Conservation (phyloP, 2,888 invertebrate genomes). For the Plusia festucae region DNA sequence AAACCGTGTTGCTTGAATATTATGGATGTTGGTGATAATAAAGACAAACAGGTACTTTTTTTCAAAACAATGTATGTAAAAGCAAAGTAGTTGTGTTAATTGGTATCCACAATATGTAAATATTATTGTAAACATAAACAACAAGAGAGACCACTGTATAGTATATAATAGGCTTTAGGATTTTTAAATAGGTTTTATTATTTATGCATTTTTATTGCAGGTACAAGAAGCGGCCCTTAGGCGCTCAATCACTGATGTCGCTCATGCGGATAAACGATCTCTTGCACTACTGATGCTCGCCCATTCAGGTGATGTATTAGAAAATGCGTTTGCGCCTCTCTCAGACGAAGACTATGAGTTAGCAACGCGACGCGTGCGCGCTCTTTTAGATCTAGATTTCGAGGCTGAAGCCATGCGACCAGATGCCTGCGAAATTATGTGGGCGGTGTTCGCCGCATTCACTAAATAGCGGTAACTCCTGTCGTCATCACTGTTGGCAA, state of each 20-base stretch:
- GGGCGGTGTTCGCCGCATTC: constrained; percentile 99
- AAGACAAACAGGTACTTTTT: constrained; percentile 35
- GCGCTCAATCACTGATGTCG: constrained; percentile 99
- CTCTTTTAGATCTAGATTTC: constrained; percentile 98
- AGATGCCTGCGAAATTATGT: constrained; percentile 97
- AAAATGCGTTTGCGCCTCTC: constrained; percentile 99
- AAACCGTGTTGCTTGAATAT: constrained; percentile 1
- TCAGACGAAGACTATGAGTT: constrained; percentile 99
- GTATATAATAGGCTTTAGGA: too few relatives aligned
- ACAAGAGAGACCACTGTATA: too few relatives aligned
- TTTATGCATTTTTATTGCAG: constrained; percentile 77
- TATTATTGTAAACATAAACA: constrained; percentile 28
- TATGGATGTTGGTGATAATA: constrained; percentile 19
- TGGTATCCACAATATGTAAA: constrained; percentile 35
- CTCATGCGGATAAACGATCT: constrained; percentile 98
- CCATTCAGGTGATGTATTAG: constrained; percentile 99
- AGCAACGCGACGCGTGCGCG: constrained; percentile 98
- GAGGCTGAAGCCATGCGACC: constrained; percentile 98
- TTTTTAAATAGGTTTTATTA: too few relatives aligned
- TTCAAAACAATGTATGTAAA: constrained; percentile 30
- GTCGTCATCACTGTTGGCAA: constrained; percentile 59
- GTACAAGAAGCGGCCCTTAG: constrained; percentile 99
- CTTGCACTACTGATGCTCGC: constrained; percentile 98
- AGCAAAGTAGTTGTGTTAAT: constrained; percentile 16
- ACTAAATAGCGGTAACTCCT: constrained; percentile 93